Percentiles rank a stretch among this genome's conserved stretches.
Evolutionary conservation across 1,140 invertebrate species (phyloP).

Genomic region (Zaprionus nigranus): DNA sequence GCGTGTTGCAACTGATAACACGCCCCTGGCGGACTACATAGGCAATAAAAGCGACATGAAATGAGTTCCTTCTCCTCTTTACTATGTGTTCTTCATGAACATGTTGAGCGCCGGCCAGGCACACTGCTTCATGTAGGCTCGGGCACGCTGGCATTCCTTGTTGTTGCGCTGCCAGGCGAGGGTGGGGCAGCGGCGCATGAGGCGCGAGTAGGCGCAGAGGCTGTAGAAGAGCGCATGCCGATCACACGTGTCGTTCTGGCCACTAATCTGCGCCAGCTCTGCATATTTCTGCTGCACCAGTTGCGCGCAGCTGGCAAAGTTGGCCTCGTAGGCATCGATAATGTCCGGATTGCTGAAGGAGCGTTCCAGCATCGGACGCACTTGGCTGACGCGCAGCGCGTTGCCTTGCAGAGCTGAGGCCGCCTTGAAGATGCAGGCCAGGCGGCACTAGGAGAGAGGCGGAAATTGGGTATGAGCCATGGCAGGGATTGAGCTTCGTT

Average conservation of each 20-base stretch:
- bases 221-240: constrained; percentile 71
- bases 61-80: not conserved
- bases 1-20: constrained; percentile 68
- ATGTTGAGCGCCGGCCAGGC: constrained; percentile 66
- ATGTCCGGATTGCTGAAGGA: constrained; percentile 46
- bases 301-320: constrained; percentile 52
- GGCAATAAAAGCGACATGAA: constrained; percentile 3
- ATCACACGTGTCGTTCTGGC: constrained; percentile 62
- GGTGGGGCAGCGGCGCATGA: constrained; percentile 54
- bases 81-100: constrained; percentile 66
- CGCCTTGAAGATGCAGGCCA: constrained; percentile 68
- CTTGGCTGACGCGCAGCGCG: constrained; percentile 18
- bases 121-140: constrained; percentile 50
- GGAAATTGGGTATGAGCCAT: not conserved
- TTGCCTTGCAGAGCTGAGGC: constrained; percentile 46
- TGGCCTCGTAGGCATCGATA: constrained; percentile 56
- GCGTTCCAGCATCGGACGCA: constrained; percentile 61
- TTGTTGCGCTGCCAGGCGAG: constrained; percentile 57
- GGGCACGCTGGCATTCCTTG: constrained; percentile 55
- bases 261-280: constrained; percentile 47
- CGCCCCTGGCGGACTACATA: constrained; percentile 36
- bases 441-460: constrained; percentile 50
- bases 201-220: constrained; percentile 59
- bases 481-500: not conserved
- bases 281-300: constrained; percentile 49